These are phyloP conservation scores for honey bee (Apis mellifera) DNA, from an alignment of 1,140 invertebrate genomes.

Conservation along the genomic window DNA sequence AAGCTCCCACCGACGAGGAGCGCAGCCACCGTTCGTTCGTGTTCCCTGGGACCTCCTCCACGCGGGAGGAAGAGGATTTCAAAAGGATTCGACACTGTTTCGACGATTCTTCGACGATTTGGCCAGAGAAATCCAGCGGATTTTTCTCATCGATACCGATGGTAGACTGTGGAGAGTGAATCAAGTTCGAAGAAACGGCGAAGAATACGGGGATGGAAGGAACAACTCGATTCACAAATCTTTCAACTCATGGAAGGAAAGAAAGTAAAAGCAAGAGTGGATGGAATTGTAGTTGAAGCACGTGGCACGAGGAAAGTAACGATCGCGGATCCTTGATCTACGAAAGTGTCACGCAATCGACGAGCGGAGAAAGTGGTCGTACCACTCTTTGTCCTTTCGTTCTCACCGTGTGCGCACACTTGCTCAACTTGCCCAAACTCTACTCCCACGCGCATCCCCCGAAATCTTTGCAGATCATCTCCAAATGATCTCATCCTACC, in stretches of 20 bases:
- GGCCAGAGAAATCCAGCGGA: too few species aligned
- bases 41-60: constrained; percentile 50
- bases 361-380: constrained; percentile 39
- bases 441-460: background rate
- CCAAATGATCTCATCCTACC: background rate
- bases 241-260: too few species aligned
- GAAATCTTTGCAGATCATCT: background rate
- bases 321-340: constrained; percentile 26
- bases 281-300: background rate
- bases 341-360: constrained; percentile 37
- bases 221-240: too few species aligned
- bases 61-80: background rate
- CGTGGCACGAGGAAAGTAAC: constrained; percentile 18
- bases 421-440: constrained; percentile 7
- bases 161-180: too few species aligned
- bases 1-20: constrained; percentile 66
- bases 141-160: too few species aligned
- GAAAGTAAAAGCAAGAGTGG: background rate
- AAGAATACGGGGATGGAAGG: too few species aligned
- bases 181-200: too few species aligned
- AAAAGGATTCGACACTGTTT: background rate
- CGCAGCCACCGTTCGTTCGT: constrained; percentile 54
- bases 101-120: background rate
- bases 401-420: background rate
- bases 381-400: constrained; percentile 43